phyloP scores from a whole-genome alignment of 30 jellyfish, hydroid and myxozoan species.

The Pelagia noctiluca region DNA sequence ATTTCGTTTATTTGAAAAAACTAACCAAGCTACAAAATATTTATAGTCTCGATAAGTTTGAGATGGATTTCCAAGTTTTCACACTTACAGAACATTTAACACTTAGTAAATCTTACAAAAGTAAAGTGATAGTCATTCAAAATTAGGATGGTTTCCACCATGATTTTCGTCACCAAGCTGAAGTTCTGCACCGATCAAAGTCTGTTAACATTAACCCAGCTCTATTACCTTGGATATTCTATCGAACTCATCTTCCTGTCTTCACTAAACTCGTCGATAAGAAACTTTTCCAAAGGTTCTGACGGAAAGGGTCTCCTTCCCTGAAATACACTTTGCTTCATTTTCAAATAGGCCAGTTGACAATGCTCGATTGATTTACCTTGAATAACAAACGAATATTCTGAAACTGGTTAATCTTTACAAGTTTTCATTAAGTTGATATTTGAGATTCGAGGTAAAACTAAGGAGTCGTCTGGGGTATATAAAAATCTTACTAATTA shows the following conservation, averaged over 20 bases:
- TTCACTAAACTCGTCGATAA: conserved; percentile 85
- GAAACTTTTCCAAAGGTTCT: conserved; percentile 80
- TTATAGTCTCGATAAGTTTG: too few relatives aligned
- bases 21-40: too few relatives aligned
- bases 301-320: conserved; percentile 95
- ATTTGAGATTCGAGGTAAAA: background rate
- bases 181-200: background rate
- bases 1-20: too few relatives aligned
- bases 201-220: background rate
- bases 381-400: background rate
- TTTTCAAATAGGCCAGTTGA: conserved; percentile 92
- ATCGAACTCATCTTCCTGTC: conserved; percentile 78
- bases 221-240: conserved; percentile 73
- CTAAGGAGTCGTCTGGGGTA: too few relatives aligned
- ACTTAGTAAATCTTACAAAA: too few relatives aligned
- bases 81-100: too few relatives aligned
- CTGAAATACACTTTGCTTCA: conserved; percentile 84
- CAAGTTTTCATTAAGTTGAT: background rate
- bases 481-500: too few relatives aligned
- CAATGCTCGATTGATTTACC: conserved; percentile 80
- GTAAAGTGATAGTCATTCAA: too few relatives aligned
- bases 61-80: too few relatives aligned
- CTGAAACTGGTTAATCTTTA: background rate
- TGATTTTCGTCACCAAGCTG: too few relatives aligned
- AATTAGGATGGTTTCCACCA: too few relatives aligned